Conservation (phyloP, 2,888 invertebrate species). For the Lasioglossum pauxillum region DNA sequence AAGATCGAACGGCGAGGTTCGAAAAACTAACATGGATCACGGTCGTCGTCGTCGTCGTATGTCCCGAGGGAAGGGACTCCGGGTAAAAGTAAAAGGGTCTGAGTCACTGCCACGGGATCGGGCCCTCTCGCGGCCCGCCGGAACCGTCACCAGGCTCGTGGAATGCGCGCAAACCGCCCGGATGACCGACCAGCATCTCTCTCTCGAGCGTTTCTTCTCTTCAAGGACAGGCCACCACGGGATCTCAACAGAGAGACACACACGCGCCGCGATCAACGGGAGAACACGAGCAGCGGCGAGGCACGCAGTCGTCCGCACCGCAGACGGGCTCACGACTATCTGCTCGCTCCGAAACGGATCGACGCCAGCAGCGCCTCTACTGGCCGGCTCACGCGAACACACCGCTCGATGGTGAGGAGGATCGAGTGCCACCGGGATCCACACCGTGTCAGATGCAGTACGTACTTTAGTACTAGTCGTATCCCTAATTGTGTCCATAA, state of each 20-base stretch:
- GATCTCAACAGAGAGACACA: background rate
- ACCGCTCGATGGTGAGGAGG: constrained; percentile 23
- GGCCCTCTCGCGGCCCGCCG: constrained; percentile 5
- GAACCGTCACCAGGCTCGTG: constrained; percentile 22
- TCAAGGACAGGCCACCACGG: constrained; percentile 30
- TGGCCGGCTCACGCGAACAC: constrained; percentile 33
- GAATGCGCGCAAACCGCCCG: constrained; percentile 41
- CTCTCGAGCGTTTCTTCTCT: constrained; percentile 9
- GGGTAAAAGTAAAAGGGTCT: constrained; percentile 57
- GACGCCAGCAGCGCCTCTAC: constrained; percentile 73
- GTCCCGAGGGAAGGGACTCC: constrained; percentile 4
- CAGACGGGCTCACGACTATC: constrained; percentile 80
- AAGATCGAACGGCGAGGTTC: background rate
- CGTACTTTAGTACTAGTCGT: background rate
- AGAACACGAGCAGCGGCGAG: constrained; percentile 26
- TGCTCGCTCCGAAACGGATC: constrained; percentile 70
- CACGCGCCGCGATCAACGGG: constrained; percentile 25
- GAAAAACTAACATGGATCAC: background rate
- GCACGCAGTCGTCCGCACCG: constrained; percentile 75
- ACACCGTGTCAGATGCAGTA: background rate
- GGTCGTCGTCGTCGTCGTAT: background rate
- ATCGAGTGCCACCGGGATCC: constrained; percentile 10
- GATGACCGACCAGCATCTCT: constrained; percentile 20
- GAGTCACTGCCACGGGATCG: constrained; percentile 45
- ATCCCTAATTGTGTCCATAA: background rate